Conservation (phyloP, 1,140 invertebrate genomes). For the Pygmarrhopalites habei region DNA sequence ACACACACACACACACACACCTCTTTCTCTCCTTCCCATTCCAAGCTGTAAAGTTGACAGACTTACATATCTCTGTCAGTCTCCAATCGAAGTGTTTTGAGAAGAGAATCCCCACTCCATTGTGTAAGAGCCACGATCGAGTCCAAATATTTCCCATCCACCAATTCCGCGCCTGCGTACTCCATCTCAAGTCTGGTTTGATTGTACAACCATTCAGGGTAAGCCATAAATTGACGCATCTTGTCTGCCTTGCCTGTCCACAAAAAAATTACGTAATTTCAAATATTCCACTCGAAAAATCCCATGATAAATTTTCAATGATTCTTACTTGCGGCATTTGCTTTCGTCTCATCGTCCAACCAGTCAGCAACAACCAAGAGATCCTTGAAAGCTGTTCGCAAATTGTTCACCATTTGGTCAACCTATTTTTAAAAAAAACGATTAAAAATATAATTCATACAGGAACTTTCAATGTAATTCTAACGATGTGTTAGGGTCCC, state of each 20-base stretch:
- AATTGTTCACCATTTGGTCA: conserved; percentile 53
- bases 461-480: too few species aligned
- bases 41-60: not conserved
- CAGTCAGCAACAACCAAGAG: conserved; percentile 51
- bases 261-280: too few species aligned
- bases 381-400: conserved; percentile 52
- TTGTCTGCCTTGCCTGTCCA: conserved; percentile 49
- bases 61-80: conserved; percentile 40
- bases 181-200: conserved; percentile 47
- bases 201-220: conserved; percentile 51
- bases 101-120: conserved; percentile 22
- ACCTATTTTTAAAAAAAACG: too few species aligned
- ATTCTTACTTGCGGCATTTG: conserved; percentile 45
- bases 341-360: conserved; percentile 56
- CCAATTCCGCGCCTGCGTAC: conserved; percentile 40
- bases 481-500: too few species aligned
- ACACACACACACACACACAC: too few species aligned
- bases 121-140: conserved; percentile 45
- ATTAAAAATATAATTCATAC: too few species aligned
- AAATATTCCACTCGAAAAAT: too few species aligned
- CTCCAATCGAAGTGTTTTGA: conserved; percentile 45
- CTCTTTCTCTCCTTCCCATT: too few species aligned
- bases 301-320: too few species aligned
- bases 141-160: conserved; percentile 42
- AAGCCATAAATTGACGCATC: conserved; percentile 59